Base-by-base conservation (phyloP, 1,140 invertebrate species). In the Euura lappo region DNA sequence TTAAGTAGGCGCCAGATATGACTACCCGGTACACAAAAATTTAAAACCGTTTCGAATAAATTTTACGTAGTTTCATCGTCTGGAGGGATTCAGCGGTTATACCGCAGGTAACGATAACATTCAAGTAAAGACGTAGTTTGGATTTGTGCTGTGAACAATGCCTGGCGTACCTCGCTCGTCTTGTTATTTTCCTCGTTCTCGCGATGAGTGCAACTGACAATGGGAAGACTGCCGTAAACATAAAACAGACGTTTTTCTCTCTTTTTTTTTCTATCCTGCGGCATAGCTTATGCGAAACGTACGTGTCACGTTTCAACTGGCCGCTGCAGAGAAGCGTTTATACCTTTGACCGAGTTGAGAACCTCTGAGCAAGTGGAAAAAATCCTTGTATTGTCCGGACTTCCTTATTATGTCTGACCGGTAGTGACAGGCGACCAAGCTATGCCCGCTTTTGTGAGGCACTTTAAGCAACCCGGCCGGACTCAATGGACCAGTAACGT, bases 351-450 rank as follows among this genome's bases (percentile, higher is more conserved):
- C 13, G 8, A 68, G 66, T 11, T 68, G 66, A 44, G 28, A 8
- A 68, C 66, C 66, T 42, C 66, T 68, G 66, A 10, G 44, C 66
- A 68, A 44, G 66, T 42, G 66, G 44, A 68, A 68, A 68, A 68
- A 68, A 68, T 68, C 66, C 66, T 68, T 68, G 66, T 44, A 68
- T 68, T 68, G 66, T 68, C 44, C 66, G 66, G 66, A 68, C 66
- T 68, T 68, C 66, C 66, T 68, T 68, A 68, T 68, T 68, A 68
- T 68, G 66, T 42, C 66, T 68, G 66, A 68, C 66, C 66, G 66
- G 66, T 68, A 68, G 66, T 68, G 66, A 68, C 66, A 44, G 66
- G 44, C 66, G 66, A 68, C 51, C 51, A 60, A 6, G 66, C 66
- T 44, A 44, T 68, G 28, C 28, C 66, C 66, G 66, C 28, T 44